phyloP scores from a whole-genome alignment of 2,113 vertebrate genomes.

The Solea solea region DNA sequence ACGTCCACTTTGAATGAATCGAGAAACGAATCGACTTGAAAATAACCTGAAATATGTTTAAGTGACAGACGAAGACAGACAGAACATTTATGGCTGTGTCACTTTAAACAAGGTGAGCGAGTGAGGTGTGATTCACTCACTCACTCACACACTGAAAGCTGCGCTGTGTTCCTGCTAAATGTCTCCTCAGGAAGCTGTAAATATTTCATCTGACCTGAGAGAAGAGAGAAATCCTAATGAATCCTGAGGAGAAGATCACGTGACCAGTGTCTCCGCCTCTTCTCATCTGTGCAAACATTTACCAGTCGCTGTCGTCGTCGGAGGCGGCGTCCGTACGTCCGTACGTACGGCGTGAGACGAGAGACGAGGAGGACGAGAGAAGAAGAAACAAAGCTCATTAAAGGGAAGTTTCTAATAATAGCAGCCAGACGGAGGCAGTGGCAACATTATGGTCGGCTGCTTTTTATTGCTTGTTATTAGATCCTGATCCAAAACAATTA shows the following conservation, averaged over 20 bases:
- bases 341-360: constrained; percentile 51
- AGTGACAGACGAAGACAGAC: constrained; percentile 1
- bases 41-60: no score
- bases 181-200: constrained; percentile 90
- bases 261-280: constrained; percentile 91
- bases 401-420: constrained; percentile 87
- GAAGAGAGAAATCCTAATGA: constrained; percentile 92
- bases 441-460: constrained; percentile 94
- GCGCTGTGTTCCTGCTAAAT: constrained; percentile 88
- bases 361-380: constrained; percentile 28
- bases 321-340: no score
- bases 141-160: constrained; percentile 61
- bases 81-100: constrained; percentile 48
- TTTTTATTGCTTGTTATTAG: constrained; percentile 99
- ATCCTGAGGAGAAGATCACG: constrained; percentile 92
- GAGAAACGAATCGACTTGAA: background rate
- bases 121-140: constrained; percentile 29
- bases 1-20: no score
- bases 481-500: constrained; percentile 95
- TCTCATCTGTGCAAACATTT: constrained; percentile 94
- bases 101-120: constrained; percentile 36
- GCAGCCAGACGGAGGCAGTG: constrained; percentile 85
- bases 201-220: constrained; percentile 90
- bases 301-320: constrained; percentile 87
- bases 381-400: constrained; percentile 61